Conservation (phyloP, 2,797 vertebrate species). For the Momotus momota region DNA sequence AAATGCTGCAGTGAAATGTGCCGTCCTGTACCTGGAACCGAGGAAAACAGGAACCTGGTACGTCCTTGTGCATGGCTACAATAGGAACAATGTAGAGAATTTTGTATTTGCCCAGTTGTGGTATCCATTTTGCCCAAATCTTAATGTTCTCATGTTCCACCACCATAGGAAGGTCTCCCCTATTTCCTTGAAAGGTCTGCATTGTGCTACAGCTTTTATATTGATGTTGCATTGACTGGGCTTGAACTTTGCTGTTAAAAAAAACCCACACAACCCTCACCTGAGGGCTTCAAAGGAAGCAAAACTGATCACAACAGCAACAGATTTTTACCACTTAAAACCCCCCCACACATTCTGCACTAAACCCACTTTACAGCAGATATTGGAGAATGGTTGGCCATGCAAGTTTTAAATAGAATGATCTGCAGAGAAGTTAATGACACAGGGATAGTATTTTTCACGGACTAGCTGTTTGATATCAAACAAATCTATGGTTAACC, state of each 20-base stretch:
- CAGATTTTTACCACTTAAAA: neutral
- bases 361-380: neutral
- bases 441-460: neutral
- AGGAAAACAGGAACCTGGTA: neutral
- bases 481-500: neutral
- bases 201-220: neutral
- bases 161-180: fast-evolving
- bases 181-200: neutral
- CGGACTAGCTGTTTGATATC: neutral
- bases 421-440: neutral
- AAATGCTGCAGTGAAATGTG: fast-evolving
- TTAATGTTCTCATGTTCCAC: neutral
- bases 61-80: neutral
- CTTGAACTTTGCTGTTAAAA: neutral
- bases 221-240: neutral
- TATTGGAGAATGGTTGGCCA: neutral
- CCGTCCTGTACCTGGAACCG: neutral
- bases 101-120: neutral
- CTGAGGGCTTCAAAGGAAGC: neutral
- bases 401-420: neutral
- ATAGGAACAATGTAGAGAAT: too few relatives aligned
- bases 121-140: neutral
- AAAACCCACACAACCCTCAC: too few relatives aligned
- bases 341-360: neutral
- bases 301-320: neutral